Percentiles rank a stretch among this genome's conserved stretches.
Evolutionary conservation across 2,888 invertebrate genomes (phyloP).

Genomic region (Desoria tigrina): DNA sequence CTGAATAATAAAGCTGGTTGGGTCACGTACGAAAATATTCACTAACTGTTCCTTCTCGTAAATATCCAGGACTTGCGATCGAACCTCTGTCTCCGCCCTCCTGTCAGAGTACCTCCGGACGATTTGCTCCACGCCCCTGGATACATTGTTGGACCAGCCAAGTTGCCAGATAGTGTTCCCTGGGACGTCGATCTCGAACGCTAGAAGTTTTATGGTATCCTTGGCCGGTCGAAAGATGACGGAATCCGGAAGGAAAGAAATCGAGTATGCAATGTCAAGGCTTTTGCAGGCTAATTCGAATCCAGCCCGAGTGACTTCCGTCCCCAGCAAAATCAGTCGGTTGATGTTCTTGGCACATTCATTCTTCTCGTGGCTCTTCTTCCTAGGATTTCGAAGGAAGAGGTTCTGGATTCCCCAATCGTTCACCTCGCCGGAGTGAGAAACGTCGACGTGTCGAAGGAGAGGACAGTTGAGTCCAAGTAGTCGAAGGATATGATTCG

Average conservation of each 20-base stretch:
- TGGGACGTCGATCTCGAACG: background rate
- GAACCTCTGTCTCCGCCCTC: too few species aligned
- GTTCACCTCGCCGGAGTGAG: conserved; percentile 29
- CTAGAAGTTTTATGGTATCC: background rate
- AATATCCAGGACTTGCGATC: background rate
- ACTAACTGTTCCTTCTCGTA: background rate
- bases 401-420: conserved; percentile 34
- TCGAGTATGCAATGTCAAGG: conserved; percentile 27
- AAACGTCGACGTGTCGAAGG: conserved; percentile 27
- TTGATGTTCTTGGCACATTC: conserved; percentile 20
- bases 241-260: conserved; percentile 31
- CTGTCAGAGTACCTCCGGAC: background rate
- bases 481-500: conserved; percentile 35
- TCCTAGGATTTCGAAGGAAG: conserved; percentile 6
- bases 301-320: conserved; percentile 25
- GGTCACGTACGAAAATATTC: background rate
- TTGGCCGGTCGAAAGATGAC: conserved; percentile 23
- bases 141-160: background rate
- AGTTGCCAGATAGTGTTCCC: background rate
- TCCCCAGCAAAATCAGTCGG: conserved; percentile 27
- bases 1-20: background rate
- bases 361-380: conserved; percentile 18
- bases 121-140: conserved; percentile 3
- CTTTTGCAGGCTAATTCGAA: conserved; percentile 28
- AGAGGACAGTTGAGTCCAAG: conserved; percentile 37